Conservation (phyloP, 2,797 vertebrate species). For the Emys orbicularis region DNA sequence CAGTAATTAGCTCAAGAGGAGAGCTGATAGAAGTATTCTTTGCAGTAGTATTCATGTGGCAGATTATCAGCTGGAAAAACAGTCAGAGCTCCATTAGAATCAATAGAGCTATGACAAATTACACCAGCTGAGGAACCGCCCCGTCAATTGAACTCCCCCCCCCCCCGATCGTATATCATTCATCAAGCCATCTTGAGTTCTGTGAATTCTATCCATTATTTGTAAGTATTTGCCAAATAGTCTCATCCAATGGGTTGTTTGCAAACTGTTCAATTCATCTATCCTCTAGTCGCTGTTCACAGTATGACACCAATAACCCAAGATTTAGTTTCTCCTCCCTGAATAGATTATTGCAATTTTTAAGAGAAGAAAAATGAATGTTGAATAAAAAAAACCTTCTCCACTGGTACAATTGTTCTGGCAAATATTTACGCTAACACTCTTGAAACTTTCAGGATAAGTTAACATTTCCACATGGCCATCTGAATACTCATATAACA, state of each 20-base stretch:
- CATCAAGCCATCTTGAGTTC: not conserved
- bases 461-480: conserved; percentile 21
- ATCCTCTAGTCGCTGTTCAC: not conserved
- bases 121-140: not conserved
- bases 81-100: not conserved
- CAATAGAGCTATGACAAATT: not conserved
- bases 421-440: not conserved
- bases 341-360: not conserved
- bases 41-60: not conserved
- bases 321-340: not conserved
- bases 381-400: not conserved
- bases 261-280: not conserved
- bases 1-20: not conserved
- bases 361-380: not conserved
- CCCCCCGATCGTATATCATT: no score
- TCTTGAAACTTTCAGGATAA: conserved; percentile 20
- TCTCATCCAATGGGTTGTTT: not conserved
- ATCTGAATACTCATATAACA: conserved; percentile 20
- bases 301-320: fast-evolving
- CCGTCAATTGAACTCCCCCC: no score
- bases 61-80: not conserved
- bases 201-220: not conserved
- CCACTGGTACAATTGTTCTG: not conserved
- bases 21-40: not conserved
- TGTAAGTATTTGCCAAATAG: not conserved